Conservation (phyloP, 35 echinoderm and acorn worm genomes). For the Apostichopus californicus region DNA sequence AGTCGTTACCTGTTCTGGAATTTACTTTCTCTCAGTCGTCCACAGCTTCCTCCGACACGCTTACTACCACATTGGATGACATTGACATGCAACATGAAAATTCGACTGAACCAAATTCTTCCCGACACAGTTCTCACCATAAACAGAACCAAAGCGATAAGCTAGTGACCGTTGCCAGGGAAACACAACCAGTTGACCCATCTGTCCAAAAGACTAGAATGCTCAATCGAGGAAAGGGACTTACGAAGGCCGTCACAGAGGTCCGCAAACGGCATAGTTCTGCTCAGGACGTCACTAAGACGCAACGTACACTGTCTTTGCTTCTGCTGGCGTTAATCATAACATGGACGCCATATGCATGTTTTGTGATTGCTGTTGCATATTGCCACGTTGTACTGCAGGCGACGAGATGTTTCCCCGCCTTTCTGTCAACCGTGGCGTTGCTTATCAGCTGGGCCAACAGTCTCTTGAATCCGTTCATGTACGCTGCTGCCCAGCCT, state of each 20-base stretch:
- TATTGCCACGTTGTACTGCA: background rate
- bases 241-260: too few relatives aligned
- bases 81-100: background rate
- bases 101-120: background rate
- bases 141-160: background rate
- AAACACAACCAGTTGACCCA: background rate
- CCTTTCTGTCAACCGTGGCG: background rate
- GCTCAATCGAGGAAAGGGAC: background rate
- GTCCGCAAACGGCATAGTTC: background rate
- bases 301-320: background rate
- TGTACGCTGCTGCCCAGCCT: slow-evolving; percentile 6
- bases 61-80: background rate
- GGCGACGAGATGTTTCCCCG: background rate
- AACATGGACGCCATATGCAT: slow-evolving; percentile 14
- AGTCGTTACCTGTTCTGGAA: background rate
- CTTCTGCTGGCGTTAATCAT: background rate
- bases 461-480: slow-evolving; percentile 27
- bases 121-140: background rate
- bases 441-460: background rate
- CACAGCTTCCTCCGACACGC: background rate
- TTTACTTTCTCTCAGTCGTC: background rate
- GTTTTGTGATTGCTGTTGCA: background rate
- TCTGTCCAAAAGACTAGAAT: background rate
- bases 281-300: background rate
- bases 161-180: too few relatives aligned